Evolutionary conservation across 2,113 vertebrate genomes (phyloP).

Genomic region (Propithecus coquereli): DNA sequence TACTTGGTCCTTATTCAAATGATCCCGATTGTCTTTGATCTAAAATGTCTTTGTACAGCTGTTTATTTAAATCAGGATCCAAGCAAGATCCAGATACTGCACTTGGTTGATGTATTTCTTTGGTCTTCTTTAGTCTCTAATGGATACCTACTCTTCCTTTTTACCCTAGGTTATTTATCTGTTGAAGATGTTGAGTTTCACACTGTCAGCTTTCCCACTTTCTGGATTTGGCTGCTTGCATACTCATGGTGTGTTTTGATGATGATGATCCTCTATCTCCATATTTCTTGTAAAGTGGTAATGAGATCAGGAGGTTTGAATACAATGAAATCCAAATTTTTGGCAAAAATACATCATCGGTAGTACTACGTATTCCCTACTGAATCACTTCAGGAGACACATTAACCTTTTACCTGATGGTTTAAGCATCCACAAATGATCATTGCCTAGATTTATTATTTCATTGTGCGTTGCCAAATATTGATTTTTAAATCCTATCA

Average conservation of each 20-base stretch:
- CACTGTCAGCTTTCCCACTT: not conserved
- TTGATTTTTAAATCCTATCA: not conserved
- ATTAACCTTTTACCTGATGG: not conserved
- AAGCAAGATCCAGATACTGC: not conserved
- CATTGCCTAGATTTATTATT: not conserved
- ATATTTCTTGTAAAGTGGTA: not conserved
- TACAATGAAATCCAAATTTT: not conserved
- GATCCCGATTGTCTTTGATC: not conserved
- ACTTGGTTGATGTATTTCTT: not conserved
- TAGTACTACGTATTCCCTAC: not conserved
- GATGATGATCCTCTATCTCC: not conserved
- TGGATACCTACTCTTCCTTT: not conserved
- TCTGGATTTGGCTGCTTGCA: not conserved
- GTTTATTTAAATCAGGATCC: not conserved
- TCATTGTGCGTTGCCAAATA: not conserved
- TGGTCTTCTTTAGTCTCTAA: not conserved
- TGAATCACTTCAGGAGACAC: not conserved
- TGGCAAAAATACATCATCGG: not conserved
- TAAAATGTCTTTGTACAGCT: not conserved
- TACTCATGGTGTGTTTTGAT: not conserved
- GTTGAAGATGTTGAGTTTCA: not conserved
- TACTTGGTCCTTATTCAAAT: not conserved
- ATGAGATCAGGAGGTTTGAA: not conserved
- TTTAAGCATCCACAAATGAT: not conserved
- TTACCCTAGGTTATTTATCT: not conserved